Evolutionary conservation across 2,888 invertebrate genomes (phyloP).

Genomic region (Dicycla oo): DNA sequence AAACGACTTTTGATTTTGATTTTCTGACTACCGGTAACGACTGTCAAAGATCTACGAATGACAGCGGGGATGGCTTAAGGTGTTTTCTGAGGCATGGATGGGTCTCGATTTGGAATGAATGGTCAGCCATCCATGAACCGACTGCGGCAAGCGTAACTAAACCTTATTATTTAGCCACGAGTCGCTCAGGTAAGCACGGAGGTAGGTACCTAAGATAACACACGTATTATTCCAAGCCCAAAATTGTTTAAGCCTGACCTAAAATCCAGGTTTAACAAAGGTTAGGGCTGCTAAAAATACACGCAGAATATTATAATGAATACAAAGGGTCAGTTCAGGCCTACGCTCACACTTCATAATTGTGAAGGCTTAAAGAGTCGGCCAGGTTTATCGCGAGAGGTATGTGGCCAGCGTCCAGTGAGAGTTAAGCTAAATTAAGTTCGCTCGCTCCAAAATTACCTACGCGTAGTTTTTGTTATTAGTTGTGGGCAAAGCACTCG

Average conservation of each 20-base stretch:
- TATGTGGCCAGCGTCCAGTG: slow-evolving; percentile 4
- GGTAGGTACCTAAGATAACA: slow-evolving; percentile 7
- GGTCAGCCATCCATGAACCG: not conserved
- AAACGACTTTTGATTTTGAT: too few relatives aligned
- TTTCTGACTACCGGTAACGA: not conserved
- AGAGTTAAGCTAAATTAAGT: slow-evolving; percentile 43
- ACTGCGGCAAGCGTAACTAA: not conserved
- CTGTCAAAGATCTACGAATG: not conserved
- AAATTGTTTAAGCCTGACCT: slow-evolving; percentile 11
- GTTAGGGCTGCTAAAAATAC: slow-evolving; percentile 53
- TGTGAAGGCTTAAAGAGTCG: slow-evolving; percentile 58
- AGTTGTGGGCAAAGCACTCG: not conserved
- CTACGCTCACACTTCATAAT: slow-evolving; percentile 57
- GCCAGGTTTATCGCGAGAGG: slow-evolving; percentile 48
- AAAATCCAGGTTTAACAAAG: slow-evolving; percentile 31
- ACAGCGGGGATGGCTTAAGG: not conserved
- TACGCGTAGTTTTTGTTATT: not conserved
- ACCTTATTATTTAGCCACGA: not conserved
- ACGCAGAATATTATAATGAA: slow-evolving; percentile 6
- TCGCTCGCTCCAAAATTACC: not conserved
- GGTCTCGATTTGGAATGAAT: not conserved
- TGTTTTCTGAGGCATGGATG: not conserved
- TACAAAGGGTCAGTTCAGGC: slow-evolving; percentile 55
- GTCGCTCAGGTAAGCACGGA: too few relatives aligned
- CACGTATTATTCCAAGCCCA: not conserved